Evolutionary conservation across 2,797 vertebrate species (phyloP).

Genomic region (Lacerta viridis): DNA sequence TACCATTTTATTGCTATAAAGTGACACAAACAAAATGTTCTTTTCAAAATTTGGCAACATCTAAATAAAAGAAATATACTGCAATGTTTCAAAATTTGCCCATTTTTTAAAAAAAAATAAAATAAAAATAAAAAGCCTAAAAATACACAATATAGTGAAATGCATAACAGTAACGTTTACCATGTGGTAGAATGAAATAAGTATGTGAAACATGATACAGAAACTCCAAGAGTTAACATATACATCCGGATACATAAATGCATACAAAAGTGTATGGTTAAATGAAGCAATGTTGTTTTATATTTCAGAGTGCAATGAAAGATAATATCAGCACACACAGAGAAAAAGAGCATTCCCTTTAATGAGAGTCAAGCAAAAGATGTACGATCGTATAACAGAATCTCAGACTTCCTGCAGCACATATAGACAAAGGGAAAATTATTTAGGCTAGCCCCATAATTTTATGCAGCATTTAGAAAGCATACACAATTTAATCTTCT

Average conservation of each 20-base stretch:
- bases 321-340: conserved; percentile 40
- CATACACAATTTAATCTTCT: neutral
- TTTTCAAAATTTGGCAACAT: conserved; percentile 1
- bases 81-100: conserved; percentile 3
- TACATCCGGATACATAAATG: conserved; percentile 59
- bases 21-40: neutral
- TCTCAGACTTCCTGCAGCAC: conserved; percentile 23
- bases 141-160: conserved; percentile 43
- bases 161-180: conserved; percentile 54
- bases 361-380: conserved; percentile 35
- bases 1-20: conserved; percentile 1
- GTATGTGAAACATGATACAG: conserved; percentile 52
- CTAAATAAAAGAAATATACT: neutral
- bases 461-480: conserved; percentile 24
- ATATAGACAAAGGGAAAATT: neutral
- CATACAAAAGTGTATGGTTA: conserved; percentile 58
- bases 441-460: neutral
- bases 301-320: conserved; percentile 51
- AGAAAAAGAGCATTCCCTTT: conserved; percentile 22
- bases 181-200: conserved; percentile 56
- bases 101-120: neutral
- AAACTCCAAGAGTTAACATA: conserved; percentile 54
- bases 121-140: neutral
- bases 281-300: conserved; percentile 57
- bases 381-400: conserved; percentile 40